These are phyloP conservation scores for Pituophis catenifer DNA, from an alignment of 2,113 vertebrate species.

Conservation along the genomic window DNA sequence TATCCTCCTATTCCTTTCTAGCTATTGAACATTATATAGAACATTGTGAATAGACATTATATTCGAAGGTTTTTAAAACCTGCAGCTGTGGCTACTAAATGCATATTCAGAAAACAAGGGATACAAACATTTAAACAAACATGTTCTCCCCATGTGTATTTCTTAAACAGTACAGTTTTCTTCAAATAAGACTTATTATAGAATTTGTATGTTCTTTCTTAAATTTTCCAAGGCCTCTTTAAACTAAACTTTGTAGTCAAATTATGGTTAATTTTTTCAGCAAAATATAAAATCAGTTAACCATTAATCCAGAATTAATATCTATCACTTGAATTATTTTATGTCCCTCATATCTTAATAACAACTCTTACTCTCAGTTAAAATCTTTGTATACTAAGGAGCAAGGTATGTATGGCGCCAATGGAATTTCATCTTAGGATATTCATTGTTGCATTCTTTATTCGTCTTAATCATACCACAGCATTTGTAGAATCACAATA, in stretches of 20 bases:
- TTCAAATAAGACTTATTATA: neutral
- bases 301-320: neutral
- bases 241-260: neutral
- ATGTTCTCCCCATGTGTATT: neutral
- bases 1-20: neutral
- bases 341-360: neutral
- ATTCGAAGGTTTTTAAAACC: neutral
- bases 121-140: neutral
- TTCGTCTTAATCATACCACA: neutral
- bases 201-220: neutral
- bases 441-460: neutral
- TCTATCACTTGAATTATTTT: neutral
- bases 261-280: neutral
- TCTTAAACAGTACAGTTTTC: neutral
- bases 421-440: neutral
- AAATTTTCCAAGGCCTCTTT: neutral
- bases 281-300: neutral
- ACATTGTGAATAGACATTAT: neutral
- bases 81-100: neutral
- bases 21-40: neutral
- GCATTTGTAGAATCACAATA: neutral
- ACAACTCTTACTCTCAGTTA: neutral
- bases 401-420: neutral
- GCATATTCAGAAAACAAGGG: neutral
- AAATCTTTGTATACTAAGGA: neutral